These are phyloP conservation scores for Alectoris magna DNA, from an alignment of 2,797 vertebrate genomes.

Conservation along the genomic window DNA sequence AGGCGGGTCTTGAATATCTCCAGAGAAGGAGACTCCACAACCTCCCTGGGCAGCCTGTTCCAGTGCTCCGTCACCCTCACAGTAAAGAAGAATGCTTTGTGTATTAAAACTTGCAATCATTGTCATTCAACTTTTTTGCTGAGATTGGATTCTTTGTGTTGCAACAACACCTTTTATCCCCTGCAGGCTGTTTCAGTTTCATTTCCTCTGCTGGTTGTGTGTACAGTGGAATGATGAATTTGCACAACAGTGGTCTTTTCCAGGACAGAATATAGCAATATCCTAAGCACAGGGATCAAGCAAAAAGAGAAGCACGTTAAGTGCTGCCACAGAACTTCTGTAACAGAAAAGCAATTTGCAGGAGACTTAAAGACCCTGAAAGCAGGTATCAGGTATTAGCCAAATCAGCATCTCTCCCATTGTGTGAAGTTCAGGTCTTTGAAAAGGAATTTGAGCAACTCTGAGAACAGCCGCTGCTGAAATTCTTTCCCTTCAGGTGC, in stretches of 20 bases:
- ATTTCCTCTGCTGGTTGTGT: background rate
- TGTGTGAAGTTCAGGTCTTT: conserved; percentile 40
- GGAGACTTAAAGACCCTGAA: background rate
- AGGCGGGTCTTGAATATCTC: no score
- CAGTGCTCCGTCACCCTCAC: no score
- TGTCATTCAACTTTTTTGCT: background rate
- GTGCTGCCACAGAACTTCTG: background rate
- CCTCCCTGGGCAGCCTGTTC: no score
- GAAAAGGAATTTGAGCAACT: conserved; percentile 22
- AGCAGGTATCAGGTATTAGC: background rate
- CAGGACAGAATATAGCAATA: background rate
- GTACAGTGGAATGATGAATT: background rate
- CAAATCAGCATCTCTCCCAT: background rate
- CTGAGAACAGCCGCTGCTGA: background rate
- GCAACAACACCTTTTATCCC: background rate
- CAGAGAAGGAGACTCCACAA: no score
- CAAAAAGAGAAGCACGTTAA: background rate
- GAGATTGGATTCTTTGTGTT: background rate
- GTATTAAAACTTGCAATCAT: background rate
- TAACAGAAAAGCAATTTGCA: background rate
- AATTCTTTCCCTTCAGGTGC: conserved; percentile 12
- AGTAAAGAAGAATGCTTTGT: background rate
- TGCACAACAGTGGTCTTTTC: background rate
- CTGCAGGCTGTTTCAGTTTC: background rate
- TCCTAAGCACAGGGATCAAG: background rate